These are phyloP conservation scores for Incurvaria masculella DNA, from an alignment of 2,888 invertebrate genomes.

Conservation along the genomic window DNA sequence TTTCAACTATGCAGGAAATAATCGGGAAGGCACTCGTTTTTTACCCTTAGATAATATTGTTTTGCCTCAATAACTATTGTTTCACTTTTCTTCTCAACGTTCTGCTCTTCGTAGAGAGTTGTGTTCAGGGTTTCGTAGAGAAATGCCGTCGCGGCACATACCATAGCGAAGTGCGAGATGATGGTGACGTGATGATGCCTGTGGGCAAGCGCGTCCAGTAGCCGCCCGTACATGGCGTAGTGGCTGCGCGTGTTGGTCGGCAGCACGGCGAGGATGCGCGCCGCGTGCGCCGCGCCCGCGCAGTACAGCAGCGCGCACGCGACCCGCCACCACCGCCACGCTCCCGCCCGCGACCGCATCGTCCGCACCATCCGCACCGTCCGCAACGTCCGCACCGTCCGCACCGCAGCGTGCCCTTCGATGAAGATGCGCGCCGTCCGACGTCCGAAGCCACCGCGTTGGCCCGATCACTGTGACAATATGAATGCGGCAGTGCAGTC, in stretches of 20 bases:
- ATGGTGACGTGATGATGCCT: conserved; percentile 44
- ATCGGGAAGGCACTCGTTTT: too few species aligned
- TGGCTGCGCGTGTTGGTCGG: conserved; percentile 54
- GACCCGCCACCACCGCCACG: conserved; percentile 22
- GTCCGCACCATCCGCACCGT: conserved; percentile 23
- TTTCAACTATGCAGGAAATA: too few species aligned
- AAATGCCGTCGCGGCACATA: conserved; percentile 34
- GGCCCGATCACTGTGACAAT: too few species aligned
- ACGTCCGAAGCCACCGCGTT: conserved; percentile 25
- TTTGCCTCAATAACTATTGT: too few species aligned
- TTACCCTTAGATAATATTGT: too few species aligned
- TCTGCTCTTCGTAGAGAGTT: too few species aligned
- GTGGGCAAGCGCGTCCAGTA: conserved; percentile 40
- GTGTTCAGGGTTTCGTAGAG: too few species aligned
- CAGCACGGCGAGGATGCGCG: conserved; percentile 43
- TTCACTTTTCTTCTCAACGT: too few species aligned
- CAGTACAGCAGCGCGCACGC: conserved; percentile 27
- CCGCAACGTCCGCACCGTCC: conserved; percentile 18
- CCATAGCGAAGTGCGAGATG: conserved; percentile 47
- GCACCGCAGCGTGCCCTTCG: too few species aligned
- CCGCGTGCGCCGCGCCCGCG: conserved; percentile 29
- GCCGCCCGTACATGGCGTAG: conserved; percentile 49
- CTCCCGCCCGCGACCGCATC: conserved; percentile 36
- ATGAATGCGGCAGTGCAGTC: too few species aligned
- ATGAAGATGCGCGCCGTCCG: conserved; percentile 18